These are phyloP conservation scores for Drosophila emarginata DNA, from an alignment of 2,888 invertebrate genomes.

Conservation along the genomic window DNA sequence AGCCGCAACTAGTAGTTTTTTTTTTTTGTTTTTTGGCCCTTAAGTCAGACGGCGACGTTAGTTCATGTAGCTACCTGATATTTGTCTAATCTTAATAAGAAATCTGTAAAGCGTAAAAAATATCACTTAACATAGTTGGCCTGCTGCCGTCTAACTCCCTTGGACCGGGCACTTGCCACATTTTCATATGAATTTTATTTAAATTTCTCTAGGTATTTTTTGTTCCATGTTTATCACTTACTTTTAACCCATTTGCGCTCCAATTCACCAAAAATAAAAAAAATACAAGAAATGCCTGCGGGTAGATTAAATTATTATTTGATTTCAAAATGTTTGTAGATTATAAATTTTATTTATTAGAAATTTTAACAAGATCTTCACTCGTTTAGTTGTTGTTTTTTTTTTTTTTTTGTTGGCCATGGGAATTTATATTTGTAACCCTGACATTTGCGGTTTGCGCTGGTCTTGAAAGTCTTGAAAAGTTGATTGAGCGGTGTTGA, in stretches of 20 bases:
- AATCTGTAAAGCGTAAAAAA: slow-evolving; percentile 75
- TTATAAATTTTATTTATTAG: slow-evolving; percentile 5
- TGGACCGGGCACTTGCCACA: slow-evolving; percentile 38
- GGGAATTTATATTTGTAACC: neutral
- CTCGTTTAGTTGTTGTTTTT: too few species aligned
- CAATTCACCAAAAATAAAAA: slow-evolving; percentile 45
- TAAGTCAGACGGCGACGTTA: slow-evolving; percentile 21
- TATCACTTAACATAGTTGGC: slow-evolving; percentile 69
- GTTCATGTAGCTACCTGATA: slow-evolving; percentile 42
- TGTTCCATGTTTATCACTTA: slow-evolving; percentile 59
- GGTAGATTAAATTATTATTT: slow-evolving; percentile 1
- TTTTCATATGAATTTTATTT: slow-evolving; percentile 74
- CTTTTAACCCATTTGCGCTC: slow-evolving; percentile 48
- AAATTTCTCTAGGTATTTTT: slow-evolving; percentile 31
- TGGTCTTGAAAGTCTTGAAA: slow-evolving; percentile 27
- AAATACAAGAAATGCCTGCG: slow-evolving; percentile 14
- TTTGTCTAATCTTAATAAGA: slow-evolving; percentile 66
- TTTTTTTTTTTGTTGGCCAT: neutral
- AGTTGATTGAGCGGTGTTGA: slow-evolving; percentile 18
- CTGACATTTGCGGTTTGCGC: slow-evolving; percentile 4
- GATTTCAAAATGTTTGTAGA: neutral
- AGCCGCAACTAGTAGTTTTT: slow-evolving; percentile 33
- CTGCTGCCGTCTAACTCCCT: slow-evolving; percentile 15
- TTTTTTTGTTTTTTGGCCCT: slow-evolving; percentile 18
- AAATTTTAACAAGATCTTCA: slow-evolving; percentile 32